Conservation (phyloP, 2,797 vertebrate species). For the Acanthurus tractus region DNA sequence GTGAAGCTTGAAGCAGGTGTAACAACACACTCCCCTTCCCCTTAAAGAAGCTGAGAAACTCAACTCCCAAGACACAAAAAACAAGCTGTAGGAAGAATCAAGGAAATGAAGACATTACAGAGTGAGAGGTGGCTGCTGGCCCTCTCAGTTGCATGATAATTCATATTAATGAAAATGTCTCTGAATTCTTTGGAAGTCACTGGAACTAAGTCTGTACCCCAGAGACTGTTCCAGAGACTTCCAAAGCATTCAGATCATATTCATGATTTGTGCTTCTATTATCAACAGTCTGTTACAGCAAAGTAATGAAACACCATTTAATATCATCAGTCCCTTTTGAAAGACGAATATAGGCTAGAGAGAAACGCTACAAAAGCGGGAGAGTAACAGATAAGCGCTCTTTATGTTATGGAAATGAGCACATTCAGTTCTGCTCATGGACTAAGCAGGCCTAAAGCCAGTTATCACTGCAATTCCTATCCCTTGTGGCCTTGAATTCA, state of each 20-base stretch:
- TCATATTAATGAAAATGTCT: conserved; percentile 46
- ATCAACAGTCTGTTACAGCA: conserved; percentile 20
- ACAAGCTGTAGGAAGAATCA: conserved; percentile 16
- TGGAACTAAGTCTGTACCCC: conserved; percentile 53
- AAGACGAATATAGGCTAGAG: conserved; percentile 25
- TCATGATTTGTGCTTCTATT: conserved; percentile 35
- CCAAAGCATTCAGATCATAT: neutral
- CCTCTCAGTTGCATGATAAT: conserved; percentile 35
- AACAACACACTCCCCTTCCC: conserved; percentile 45
- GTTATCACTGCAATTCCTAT: conserved; percentile 21
- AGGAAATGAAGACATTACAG: conserved; percentile 43
- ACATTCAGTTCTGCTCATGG: conserved; percentile 34
- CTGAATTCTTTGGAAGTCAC: conserved; percentile 45
- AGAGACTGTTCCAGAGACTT: conserved; percentile 14
- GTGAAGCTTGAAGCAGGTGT: conserved; percentile 71
- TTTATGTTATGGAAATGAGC: conserved; percentile 52
- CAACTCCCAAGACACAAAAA: conserved; percentile 35
- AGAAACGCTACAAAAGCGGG: conserved; percentile 18
- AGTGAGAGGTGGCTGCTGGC: conserved; percentile 36
- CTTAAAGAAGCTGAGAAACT: conserved; percentile 28
- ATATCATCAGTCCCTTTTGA: conserved; percentile 31
- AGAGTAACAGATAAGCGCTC: conserved; percentile 41
- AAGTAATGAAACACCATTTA: conserved; percentile 37
- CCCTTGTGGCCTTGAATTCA: conserved; percentile 11
- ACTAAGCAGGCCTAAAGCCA: conserved; percentile 25